These are phyloP conservation scores for Amphibalanus amphitrite DNA, from an alignment of 1,140 invertebrate species.

Conservation along the genomic window DNA sequence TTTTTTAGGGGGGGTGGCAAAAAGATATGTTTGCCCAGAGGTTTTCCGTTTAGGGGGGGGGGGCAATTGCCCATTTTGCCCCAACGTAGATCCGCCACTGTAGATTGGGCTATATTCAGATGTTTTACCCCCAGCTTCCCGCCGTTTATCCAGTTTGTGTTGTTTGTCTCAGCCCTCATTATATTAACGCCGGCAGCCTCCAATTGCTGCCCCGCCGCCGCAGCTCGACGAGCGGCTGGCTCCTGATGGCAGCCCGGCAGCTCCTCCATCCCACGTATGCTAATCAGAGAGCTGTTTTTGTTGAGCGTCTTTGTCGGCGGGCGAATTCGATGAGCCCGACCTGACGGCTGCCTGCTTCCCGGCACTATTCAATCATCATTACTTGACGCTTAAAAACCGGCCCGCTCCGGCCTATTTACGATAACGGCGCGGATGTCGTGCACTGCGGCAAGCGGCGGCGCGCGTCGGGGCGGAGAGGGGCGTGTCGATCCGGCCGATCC, in stretches of 20 bases:
- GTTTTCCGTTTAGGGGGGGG: too few species aligned
- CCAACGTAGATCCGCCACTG: too few species aligned
- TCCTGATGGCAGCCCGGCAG: not conserved
- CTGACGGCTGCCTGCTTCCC: not conserved
- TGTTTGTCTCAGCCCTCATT: not conserved
- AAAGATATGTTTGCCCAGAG: too few species aligned
- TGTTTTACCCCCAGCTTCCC: too few species aligned
- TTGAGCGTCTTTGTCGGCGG: not conserved
- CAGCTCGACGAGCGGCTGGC: too few species aligned
- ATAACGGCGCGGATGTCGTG: not conserved
- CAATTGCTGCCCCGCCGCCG: too few species aligned
- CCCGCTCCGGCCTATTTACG: not conserved
- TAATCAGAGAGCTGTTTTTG: not conserved
- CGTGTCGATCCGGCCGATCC: not conserved
- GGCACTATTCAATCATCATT: not conserved
- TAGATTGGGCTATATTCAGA: too few species aligned
- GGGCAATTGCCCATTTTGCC: too few species aligned
- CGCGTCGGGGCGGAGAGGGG: too few species aligned
- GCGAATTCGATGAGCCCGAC: not conserved
- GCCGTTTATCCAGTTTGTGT: too few species aligned
- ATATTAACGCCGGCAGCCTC: too few species aligned
- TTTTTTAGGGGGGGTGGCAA: too few species aligned
- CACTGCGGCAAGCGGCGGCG: not conserved
- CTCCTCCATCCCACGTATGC: not conserved
- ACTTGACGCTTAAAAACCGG: not conserved